Evolutionary conservation across 2,113 vertebrate species (phyloP), one percentile per base, ranked within the genome.

Genomic region (Ibidorhyncha struthersii): DNA sequence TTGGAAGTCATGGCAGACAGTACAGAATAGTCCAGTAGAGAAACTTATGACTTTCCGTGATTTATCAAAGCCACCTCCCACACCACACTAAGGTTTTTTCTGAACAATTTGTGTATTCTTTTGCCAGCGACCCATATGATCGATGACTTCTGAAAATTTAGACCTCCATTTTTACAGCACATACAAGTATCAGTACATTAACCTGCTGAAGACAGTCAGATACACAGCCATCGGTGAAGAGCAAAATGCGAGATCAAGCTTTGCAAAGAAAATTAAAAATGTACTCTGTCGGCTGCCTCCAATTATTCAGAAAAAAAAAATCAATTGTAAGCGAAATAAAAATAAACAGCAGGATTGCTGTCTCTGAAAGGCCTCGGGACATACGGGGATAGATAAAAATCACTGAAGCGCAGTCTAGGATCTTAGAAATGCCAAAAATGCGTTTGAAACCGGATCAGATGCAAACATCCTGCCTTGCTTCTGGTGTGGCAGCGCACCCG

Each of bases 371-470:
- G 89, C 96, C 95, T 66, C 5, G 0, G 77, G 94, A 91, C 40
- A 77, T 26, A 50, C 12, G 83, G n/a, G 55, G 53, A 71, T 30
- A 96, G 95, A 97, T 90, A 88, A 90, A 92, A 95, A 94, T 95
- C 94, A 72, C 61, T 65, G 86, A 91, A 93, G 83, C 83, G 45
- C 43, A 52, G 80, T 25, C 72, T 43, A 94, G 56, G 92, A 95
- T 87, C 65, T 82, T 27, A 96, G 83, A 95, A 96, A 91, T 92
- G 81, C 83, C 83, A 89, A 89, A 97, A 94, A 94, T 59, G 83
- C 0, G 0, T 96, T 92, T 95, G 96, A 96, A 96, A 96, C 56
- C 3, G 2, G 81, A 94, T 79, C 86, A 72, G 78, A 34, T 65
- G 66, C 93, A 94, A 89, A 87, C 73, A 85, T 88, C 80, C 67